Evolutionary conservation across 23 tunicate genomes (phyloP).

Genomic region (Phallusia fumigata): DNA sequence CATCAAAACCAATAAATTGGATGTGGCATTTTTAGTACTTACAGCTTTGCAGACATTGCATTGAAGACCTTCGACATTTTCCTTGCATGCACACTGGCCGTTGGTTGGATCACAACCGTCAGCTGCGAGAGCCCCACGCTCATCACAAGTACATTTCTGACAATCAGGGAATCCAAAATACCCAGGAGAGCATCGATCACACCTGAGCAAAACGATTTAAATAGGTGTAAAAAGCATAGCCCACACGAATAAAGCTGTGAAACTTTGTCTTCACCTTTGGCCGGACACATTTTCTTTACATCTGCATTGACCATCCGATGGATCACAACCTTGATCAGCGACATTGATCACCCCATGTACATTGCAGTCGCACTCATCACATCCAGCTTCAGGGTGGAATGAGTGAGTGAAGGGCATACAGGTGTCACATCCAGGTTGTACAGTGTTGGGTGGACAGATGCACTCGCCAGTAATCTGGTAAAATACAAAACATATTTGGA

Average conservation of each 20-base stretch:
- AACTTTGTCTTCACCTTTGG: conserved; percentile 21
- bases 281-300: conserved; percentile 89
- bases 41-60: conserved; percentile 94
- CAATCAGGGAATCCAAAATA: conserved; percentile 94
- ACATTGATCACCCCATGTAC: conserved; percentile 67
- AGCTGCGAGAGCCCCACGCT: conserved; percentile 56
- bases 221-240: neutral
- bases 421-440: conserved; percentile 51
- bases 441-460: conserved; percentile 95
- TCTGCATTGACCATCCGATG: conserved; percentile 75
- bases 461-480: conserved; percentile 76
- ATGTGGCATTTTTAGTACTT: neutral
- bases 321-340: conserved; percentile 62
- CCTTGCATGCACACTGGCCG: conserved; percentile 93
- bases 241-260: neutral
- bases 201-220: conserved; percentile 44
- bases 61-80: conserved; percentile 91
- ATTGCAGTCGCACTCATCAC: conserved; percentile 83
- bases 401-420: conserved; percentile 89
- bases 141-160: conserved; percentile 76
- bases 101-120: conserved; percentile 70
- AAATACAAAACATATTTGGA: neutral
- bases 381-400: conserved; percentile 79
- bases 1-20: too few species aligned
- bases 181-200: conserved; percentile 90